A percentile compares a stretch with the other conserved stretches of the same genome.
Conservation (phyloP, 2,113 vertebrate species). For the Rhynchomys soricoides region DNA sequence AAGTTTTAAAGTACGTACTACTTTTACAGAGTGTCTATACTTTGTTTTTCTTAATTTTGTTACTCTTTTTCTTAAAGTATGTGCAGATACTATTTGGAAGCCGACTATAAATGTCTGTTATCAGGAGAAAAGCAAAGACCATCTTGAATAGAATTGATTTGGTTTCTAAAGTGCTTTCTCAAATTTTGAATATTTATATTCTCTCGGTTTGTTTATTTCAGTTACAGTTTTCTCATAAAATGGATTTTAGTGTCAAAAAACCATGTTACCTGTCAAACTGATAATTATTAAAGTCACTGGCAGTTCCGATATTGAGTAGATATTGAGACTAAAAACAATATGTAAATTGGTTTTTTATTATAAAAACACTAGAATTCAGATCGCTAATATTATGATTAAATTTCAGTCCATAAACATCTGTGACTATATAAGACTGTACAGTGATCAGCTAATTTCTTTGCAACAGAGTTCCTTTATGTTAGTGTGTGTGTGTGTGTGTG, state of each 20-base stretch:
- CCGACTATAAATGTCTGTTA: not conserved
- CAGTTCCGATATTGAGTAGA: not conserved
- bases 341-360: conserved; percentile 32
- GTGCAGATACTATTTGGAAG: conserved; percentile 1
- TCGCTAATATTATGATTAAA: conserved; percentile 7
- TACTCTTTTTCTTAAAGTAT: conserved; percentile 16
- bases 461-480: not conserved
- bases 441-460: conserved; percentile 29
- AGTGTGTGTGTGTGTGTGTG: no score
- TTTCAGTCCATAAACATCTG: not conserved
- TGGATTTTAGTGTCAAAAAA: conserved; percentile 29
- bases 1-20: conserved; percentile 98
- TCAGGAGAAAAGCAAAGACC: conserved; percentile 19
- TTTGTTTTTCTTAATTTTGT: conserved; percentile 48
- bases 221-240: conserved; percentile 33
- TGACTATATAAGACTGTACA: not conserved
- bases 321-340: conserved; percentile 13
- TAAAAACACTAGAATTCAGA: not conserved
- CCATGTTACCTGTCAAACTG: not conserved
- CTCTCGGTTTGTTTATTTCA: conserved; percentile 14
- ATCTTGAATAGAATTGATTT: conserved; percentile 4
- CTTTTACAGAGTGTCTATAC: conserved; percentile 41
- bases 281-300: conserved; percentile 54
- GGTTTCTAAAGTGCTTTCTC: conserved; percentile 34
- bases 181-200: conserved; percentile 46